Percentiles rank a stretch among this genome's conserved stretches.
These are phyloP conservation scores for Mirounga angustirostris DNA, from an alignment of 2,113 vertebrate species.

Conservation along the genomic window DNA sequence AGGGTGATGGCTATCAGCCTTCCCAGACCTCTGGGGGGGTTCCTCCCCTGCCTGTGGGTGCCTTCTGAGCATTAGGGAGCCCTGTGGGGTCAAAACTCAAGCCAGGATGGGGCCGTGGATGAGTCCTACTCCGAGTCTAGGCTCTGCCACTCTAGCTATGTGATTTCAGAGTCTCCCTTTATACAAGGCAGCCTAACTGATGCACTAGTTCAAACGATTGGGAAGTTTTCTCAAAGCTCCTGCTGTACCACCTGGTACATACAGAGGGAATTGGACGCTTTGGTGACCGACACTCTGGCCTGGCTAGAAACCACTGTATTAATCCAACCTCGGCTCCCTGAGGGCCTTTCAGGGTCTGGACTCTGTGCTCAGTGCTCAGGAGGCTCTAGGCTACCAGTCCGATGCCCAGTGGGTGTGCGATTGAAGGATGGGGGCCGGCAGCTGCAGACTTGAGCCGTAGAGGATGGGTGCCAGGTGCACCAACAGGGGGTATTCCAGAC, in stretches of 20 bases:
- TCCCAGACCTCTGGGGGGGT: not conserved
- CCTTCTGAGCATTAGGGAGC: not conserved
- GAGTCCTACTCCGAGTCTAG: not conserved
- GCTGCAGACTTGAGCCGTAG: not conserved
- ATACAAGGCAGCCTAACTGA: slow-evolving; percentile 13
- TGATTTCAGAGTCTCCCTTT: not conserved
- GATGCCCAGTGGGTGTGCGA: not conserved
- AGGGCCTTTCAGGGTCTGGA: not conserved
- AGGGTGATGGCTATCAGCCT: not conserved
- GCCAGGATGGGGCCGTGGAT: not conserved
- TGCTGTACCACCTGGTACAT: not conserved
- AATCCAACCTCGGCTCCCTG: not conserved
- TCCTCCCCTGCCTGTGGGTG: not conserved
- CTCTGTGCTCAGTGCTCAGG: not conserved
- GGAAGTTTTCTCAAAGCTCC: not conserved
- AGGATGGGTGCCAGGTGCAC: slow-evolving; percentile 6
- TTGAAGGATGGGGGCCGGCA: not conserved
- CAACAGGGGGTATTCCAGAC: not conserved
- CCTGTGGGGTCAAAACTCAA: not conserved
- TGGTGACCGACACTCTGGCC: not conserved
- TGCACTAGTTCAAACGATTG: slow-evolving; percentile 7
- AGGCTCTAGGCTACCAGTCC: not conserved
- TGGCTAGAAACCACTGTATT: slow-evolving; percentile 39
- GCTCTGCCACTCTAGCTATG: not conserved
- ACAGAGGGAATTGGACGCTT: not conserved